Percentiles rank a stretch among this genome's conserved stretches.
Conservation (phyloP, 2,797 vertebrate genomes). For the Mus caroli region DNA sequence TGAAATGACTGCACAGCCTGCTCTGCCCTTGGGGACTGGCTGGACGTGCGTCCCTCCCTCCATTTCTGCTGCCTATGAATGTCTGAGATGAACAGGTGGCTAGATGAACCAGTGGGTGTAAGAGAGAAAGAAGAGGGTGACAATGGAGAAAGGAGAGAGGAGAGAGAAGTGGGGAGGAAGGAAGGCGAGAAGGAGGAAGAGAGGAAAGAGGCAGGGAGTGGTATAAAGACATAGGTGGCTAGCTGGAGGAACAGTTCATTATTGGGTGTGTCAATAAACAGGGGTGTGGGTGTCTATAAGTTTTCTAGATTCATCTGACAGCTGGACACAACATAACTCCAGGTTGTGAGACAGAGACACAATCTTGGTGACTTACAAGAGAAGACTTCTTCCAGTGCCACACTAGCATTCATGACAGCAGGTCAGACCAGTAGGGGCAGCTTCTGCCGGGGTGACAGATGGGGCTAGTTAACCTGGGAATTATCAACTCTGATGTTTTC, state of each 20-base stretch:
- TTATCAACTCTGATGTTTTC: neutral
- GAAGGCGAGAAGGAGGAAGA: neutral
- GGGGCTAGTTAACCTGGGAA: neutral
- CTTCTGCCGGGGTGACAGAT: fast-evolving
- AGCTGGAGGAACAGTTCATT: neutral
- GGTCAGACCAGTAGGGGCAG: neutral
- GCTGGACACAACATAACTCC: neutral
- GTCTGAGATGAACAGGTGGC: neutral
- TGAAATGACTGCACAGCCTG: neutral
- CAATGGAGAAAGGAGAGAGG: fast-evolving
- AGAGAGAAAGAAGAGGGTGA: neutral
- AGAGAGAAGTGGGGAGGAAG: neutral
- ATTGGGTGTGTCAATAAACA: neutral
- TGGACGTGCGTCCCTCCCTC: fast-evolving
- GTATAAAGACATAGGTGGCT: neutral
- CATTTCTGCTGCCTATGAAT: neutral
- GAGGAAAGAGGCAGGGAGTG: neutral
- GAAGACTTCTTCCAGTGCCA: neutral
- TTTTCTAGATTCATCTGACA: neutral
- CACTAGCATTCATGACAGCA: neutral
- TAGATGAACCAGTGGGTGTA: no score
- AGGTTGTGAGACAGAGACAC: neutral
- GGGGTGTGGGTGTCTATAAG: neutral
- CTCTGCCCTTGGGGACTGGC: neutral
- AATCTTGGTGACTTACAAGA: neutral